phyloP scores from a whole-genome alignment of 2,888 invertebrate genomes.

The Sisyra nigra region DNA sequence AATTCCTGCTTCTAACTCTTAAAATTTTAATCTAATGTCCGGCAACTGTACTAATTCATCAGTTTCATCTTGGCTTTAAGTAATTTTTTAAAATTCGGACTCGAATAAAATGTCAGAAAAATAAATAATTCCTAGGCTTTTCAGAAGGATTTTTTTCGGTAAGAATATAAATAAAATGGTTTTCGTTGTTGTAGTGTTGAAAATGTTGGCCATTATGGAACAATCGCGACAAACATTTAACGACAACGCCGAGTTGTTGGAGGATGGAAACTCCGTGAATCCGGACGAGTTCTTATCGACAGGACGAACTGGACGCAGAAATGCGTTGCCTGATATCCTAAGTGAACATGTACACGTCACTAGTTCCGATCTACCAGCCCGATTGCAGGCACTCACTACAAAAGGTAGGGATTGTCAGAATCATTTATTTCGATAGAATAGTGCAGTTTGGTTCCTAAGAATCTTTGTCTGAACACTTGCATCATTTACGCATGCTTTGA shows the following conservation, averaged over 20 bases:
- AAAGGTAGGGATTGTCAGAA: slow-evolving; percentile 28
- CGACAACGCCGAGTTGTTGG: slow-evolving; percentile 14
- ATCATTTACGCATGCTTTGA: no score
- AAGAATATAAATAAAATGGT: no score
- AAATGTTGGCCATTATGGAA: slow-evolving; percentile 29
- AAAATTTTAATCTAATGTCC: no score
- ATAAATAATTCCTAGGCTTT: no score
- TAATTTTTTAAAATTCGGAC: no score
- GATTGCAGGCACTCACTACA: slow-evolving; percentile 53
- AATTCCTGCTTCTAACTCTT: no score
- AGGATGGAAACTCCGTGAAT: slow-evolving; percentile 13
- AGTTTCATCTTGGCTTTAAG: no score
- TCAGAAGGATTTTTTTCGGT: no score
- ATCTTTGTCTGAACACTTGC: no score
- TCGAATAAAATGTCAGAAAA: no score
- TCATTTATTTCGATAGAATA: not conserved
- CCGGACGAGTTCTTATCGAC: slow-evolving; percentile 63
- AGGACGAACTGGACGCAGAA: slow-evolving; percentile 73
- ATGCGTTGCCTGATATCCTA: slow-evolving; percentile 74
- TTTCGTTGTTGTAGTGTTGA: slow-evolving; percentile 21
- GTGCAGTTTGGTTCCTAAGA: no score
- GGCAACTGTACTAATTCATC: no score
- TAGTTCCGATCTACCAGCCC: slow-evolving; percentile 61
- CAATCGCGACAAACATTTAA: slow-evolving; percentile 17
- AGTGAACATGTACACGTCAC: slow-evolving; percentile 54